A percentile compares a stretch with the other conserved stretches of the same genome.
Evolutionary conservation across 1,140 invertebrate species (phyloP).

Genomic region (Mya arenaria): DNA sequence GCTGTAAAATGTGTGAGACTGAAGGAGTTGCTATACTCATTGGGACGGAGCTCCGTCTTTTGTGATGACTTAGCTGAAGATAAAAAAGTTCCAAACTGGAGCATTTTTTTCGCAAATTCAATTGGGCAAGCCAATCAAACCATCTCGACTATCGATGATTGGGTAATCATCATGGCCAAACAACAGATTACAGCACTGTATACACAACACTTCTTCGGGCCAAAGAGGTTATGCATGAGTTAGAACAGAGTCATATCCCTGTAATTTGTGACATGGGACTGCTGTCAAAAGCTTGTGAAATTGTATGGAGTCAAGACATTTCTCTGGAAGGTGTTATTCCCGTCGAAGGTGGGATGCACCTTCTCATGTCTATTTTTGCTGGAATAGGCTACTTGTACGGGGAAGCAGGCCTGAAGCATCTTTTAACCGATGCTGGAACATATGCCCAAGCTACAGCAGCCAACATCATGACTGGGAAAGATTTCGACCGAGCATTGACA

Average conservation of each 20-base stretch:
- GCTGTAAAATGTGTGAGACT: too few species aligned
- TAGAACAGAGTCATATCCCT: not conserved
- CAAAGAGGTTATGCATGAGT: constrained; percentile 12
- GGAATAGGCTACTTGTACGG: not conserved
- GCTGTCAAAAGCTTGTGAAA: constrained; percentile 14
- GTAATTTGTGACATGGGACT: constrained; percentile 27
- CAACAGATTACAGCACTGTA: constrained; percentile 9
- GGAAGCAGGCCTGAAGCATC: constrained; percentile 2
- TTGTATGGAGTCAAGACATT: not conserved
- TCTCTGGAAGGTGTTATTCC: constrained; percentile 22
- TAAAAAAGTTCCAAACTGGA: too few species aligned
- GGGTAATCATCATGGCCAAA: constrained; percentile 25
- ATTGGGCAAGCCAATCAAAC: not conserved
- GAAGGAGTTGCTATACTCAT: too few species aligned
- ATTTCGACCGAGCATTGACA: constrained; percentile 23
- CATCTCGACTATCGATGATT: not conserved
- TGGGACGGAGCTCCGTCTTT: too few species aligned
- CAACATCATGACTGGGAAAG: constrained; percentile 18
- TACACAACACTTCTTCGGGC: constrained; percentile 11
- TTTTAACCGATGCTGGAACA: constrained; percentile 8
- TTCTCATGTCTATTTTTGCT: constrained; percentile 16
- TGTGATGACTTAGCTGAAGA: too few species aligned
- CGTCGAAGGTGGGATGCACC: constrained; percentile 32
- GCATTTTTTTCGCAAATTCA: too few species aligned
- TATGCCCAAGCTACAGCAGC: constrained; percentile 2